These are phyloP conservation scores for Acrocyrtus sp. DNA, from an alignment of 2,888 invertebrate species.

Conservation along the genomic window DNA sequence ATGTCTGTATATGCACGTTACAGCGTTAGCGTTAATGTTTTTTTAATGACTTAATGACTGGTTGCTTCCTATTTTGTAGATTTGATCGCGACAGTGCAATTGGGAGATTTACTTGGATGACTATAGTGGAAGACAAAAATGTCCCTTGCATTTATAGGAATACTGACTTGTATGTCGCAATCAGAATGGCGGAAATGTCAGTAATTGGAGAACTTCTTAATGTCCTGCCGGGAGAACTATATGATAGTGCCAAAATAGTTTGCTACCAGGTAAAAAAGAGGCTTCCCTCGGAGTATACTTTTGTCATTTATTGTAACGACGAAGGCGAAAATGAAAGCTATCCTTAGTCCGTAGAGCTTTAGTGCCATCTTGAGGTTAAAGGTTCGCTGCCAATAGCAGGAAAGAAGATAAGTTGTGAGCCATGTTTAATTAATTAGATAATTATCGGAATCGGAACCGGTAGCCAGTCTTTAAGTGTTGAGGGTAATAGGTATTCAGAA, in stretches of 20 bases:
- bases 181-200: slow-evolving; percentile 92
- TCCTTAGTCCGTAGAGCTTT: too few species aligned
- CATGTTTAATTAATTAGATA: too few species aligned
- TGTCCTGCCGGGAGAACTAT: slow-evolving; percentile 59
- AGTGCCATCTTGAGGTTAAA: too few species aligned
- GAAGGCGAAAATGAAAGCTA: too few species aligned
- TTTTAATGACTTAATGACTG: slow-evolving; percentile 11
- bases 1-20: neutral
- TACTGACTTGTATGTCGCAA: slow-evolving; percentile 89
- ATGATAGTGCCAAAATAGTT: slow-evolving; percentile 53
- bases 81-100: slow-evolving; percentile 60
- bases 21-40: neutral
- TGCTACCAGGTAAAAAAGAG: too few species aligned
- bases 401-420: too few species aligned
- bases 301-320: too few species aligned
- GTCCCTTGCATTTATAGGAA: slow-evolving; percentile 88
- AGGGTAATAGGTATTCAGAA: too few species aligned
- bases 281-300: too few species aligned
- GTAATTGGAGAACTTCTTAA: slow-evolving; percentile 66
- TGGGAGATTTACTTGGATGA: slow-evolving; percentile 58
- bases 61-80: slow-evolving; percentile 32
- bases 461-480: too few species aligned
- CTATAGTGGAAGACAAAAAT: slow-evolving; percentile 64
- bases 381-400: too few species aligned
- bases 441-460: too few species aligned